A percentile compares a stretch with the other conserved stretches of the same genome.
Conservation (phyloP, 2,888 invertebrate species). For the Tetranychus truncatus region DNA sequence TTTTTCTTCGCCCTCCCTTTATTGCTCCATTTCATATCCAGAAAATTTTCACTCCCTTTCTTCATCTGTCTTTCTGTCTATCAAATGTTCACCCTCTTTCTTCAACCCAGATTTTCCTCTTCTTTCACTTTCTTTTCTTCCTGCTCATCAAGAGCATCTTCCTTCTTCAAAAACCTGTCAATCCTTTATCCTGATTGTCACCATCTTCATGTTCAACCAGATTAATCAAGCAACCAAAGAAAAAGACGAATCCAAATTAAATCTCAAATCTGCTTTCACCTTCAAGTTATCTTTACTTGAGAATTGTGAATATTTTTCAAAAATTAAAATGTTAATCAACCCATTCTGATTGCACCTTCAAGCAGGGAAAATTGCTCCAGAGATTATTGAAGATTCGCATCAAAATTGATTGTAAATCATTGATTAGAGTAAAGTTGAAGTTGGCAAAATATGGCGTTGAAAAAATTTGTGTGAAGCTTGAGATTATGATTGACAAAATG, state of each 20-base stretch:
- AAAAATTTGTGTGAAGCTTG: not conserved
- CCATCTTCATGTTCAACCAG: not conserved
- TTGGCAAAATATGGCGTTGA: not conserved
- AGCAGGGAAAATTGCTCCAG: no score
- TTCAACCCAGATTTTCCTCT: not conserved
- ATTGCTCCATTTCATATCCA: not conserved
- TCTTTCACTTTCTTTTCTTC: not conserved
- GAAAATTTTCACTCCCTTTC: conserved; percentile 12
- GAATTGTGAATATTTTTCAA: no score
- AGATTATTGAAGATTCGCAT: no score
- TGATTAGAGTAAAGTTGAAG: not conserved
- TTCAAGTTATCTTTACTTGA: no score
- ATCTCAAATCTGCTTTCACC: no score
- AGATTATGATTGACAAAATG: not conserved
- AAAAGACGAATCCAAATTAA: no score
- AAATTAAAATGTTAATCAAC: no score
- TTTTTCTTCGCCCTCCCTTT: not conserved
- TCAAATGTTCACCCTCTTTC: not conserved
- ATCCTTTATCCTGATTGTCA: not conserved
- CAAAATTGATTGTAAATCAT: not conserved
- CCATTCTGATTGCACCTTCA: no score
- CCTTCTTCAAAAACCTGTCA: not conserved
- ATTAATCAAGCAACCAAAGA: no score
- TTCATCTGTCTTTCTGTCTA: conserved; percentile 2
- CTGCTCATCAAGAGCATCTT: not conserved